Base-by-base conservation (phyloP, 2,888 invertebrate genomes). In the Entomobrya multifasciata region DNA sequence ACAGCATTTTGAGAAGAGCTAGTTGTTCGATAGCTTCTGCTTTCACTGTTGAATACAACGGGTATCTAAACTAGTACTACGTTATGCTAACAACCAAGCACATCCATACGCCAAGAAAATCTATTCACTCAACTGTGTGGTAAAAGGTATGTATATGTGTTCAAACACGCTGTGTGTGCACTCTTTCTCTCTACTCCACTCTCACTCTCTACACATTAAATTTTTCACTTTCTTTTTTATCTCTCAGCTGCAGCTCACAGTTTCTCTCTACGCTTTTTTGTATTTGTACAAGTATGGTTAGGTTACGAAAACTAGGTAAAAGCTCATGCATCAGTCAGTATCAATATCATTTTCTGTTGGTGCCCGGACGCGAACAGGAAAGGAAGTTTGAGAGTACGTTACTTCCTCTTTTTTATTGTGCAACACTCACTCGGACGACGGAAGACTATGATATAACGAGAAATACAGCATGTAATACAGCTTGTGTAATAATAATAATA, bases 281-380 rank as follows among this genome's bases (percentile, higher is more conserved):
- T n/a, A 36, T 47, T 25, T 49, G 25, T 49, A 8, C 13, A 62
- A 62, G 25, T 6, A 13, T 49, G 76, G 30, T 11, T 10, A 47
- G 44, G n/a, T n/a, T n/a, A 72, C 6, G 6, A 72, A 22, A 83
- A 74, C 77, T 84, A 67, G 78, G 76, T 57, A 85, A 79, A 47
- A 72, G 36, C 30, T 36, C 85, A 62, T 85, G 85, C 57, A 84
- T 70, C 74, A 80, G 52, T 76, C 74, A 80, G 52, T 76, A 55
- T 36, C 70, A 65, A 52, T 80, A 79, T 86, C 72, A 72, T 22
- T 78, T 36, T 67, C 47, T 86, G 86, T 86, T 81, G 80, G 65
- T 86, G 76, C 30, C 70, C 77, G 76, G 81, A 86, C 80, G 72
- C 60, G 70, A 49, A 72, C 52, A 86, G 81, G 81, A 86, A 81